These are phyloP conservation scores for Accipiter virgatus DNA, from an alignment of 2,113 vertebrate species.

Conservation along the genomic window DNA sequence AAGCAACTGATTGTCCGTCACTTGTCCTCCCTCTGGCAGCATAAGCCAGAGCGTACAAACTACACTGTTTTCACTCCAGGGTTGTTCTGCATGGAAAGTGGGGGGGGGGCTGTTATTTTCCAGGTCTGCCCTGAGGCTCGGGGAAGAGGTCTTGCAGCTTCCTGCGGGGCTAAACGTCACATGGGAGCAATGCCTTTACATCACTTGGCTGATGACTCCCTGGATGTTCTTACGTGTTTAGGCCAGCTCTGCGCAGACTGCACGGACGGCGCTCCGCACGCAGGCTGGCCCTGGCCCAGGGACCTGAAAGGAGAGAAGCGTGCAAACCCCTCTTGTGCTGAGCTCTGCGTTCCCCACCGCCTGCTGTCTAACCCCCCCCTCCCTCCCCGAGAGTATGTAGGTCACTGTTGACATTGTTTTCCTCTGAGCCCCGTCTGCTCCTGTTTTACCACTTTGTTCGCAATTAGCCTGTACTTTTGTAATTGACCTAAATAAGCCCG, in stretches of 20 bases:
- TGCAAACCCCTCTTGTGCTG: neutral
- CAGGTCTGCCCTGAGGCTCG: neutral
- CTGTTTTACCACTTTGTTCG: neutral
- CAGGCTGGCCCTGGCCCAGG: neutral
- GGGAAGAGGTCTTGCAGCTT: neutral
- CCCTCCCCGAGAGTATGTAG: neutral
- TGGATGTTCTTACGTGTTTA: neutral
- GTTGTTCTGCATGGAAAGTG: neutral
- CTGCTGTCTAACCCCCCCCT: neutral
- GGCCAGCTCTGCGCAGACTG: neutral
- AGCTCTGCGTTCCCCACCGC: neutral
- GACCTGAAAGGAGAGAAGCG: neutral
- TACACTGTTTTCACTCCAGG: neutral
- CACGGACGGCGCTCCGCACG: fast-evolving
- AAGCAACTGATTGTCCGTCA: neutral
- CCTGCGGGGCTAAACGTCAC: neutral
- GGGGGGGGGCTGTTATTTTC: neutral
- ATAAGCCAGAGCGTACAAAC: neutral
- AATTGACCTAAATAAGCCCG: conserved; percentile 58
- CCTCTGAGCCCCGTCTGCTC: neutral
- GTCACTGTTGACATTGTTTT: conserved; percentile 24
- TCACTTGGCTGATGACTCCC: neutral
- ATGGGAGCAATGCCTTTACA: neutral
- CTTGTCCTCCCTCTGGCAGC: neutral
- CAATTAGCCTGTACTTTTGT: conserved; percentile 20